A percentile compares a stretch with the other conserved stretches of the same genome.
Evolutionary conservation across 2,797 vertebrate genomes (phyloP).

Genomic region (Denticeps clupeoides): DNA sequence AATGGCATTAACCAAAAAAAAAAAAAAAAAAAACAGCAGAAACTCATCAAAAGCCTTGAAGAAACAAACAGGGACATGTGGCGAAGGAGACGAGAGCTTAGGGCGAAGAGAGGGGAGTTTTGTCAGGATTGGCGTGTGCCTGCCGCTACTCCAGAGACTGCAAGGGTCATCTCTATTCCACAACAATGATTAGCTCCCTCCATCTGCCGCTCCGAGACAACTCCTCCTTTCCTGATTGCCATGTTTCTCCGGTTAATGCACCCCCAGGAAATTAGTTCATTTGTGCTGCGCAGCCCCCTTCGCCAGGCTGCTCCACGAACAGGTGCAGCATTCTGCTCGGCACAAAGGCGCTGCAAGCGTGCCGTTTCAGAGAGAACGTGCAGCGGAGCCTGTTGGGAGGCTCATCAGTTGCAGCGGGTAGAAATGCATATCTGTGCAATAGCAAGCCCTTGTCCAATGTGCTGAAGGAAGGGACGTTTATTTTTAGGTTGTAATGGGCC

Average conservation of each 20-base stretch:
- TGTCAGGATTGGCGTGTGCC: constrained; percentile 38
- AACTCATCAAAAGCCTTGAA: neutral
- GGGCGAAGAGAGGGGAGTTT: constrained; percentile 28
- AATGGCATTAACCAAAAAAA: constrained; percentile 21
- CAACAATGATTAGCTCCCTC: constrained; percentile 70
- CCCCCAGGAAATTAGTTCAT: constrained; percentile 65
- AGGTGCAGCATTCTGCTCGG: constrained; percentile 51
- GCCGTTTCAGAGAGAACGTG: constrained; percentile 12
- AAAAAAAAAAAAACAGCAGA: neutral
- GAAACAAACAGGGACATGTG: constrained; percentile 28
- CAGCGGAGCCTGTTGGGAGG: constrained; percentile 26
- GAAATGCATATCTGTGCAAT: no score
- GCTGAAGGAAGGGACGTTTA: no score
- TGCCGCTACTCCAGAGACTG: constrained; percentile 52
- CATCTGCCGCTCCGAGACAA: constrained; percentile 57
- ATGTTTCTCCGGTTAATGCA: constrained; percentile 50
- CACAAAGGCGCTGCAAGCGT: constrained; percentile 23
- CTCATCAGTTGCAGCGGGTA: constrained; percentile 32
- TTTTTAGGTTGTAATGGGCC: no score
- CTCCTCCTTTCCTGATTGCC: constrained; percentile 62
- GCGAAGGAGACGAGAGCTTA: constrained; percentile 9
- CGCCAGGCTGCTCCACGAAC: constrained; percentile 46
- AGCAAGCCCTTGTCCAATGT: no score
- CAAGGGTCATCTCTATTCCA: constrained; percentile 73
- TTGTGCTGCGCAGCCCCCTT: constrained; percentile 53